Conservation (phyloP, 2,797 vertebrate species). For the Odontamblyopus lacepedii region DNA sequence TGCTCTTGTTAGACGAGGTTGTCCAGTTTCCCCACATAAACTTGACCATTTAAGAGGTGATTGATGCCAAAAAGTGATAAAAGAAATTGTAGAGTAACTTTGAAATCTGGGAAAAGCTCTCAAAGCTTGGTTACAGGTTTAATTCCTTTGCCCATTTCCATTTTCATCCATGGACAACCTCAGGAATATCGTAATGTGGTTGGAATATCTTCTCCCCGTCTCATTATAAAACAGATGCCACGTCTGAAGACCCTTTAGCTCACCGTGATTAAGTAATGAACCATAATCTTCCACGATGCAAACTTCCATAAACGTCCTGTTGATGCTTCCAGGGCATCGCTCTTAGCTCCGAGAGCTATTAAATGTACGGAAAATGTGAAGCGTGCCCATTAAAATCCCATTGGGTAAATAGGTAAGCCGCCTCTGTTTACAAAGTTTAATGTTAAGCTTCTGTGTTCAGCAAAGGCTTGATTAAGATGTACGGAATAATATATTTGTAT, state of each 20-base stretch:
- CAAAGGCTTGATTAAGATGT: not conserved
- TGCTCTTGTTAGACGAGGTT: not conserved
- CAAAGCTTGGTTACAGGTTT: too few species aligned
- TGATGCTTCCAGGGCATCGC: not conserved
- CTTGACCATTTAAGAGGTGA: not conserved
- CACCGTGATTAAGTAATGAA: not conserved
- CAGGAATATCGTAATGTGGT: not conserved
- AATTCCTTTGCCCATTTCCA: too few species aligned
- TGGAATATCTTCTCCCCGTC: not conserved
- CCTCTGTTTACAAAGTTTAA: constrained; percentile 3
- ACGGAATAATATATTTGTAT: not conserved
- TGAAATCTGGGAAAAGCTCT: too few species aligned
- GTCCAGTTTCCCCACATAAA: not conserved
- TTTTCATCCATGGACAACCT: not conserved
- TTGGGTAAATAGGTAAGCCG: not conserved
- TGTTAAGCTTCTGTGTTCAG: not conserved
- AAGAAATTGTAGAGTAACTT: not conserved
- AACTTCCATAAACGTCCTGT: not conserved
- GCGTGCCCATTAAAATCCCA: not conserved
- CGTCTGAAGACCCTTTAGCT: constrained; percentile 21
- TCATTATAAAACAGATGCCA: constrained; percentile 34
- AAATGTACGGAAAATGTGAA: not conserved
- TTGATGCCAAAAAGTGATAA: not conserved
- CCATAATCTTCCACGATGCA: constrained; percentile 9
- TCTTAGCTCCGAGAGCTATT: not conserved